phyloP scores from a whole-genome alignment of 2,888 invertebrate species.

The Calameuta idolon region DNA sequence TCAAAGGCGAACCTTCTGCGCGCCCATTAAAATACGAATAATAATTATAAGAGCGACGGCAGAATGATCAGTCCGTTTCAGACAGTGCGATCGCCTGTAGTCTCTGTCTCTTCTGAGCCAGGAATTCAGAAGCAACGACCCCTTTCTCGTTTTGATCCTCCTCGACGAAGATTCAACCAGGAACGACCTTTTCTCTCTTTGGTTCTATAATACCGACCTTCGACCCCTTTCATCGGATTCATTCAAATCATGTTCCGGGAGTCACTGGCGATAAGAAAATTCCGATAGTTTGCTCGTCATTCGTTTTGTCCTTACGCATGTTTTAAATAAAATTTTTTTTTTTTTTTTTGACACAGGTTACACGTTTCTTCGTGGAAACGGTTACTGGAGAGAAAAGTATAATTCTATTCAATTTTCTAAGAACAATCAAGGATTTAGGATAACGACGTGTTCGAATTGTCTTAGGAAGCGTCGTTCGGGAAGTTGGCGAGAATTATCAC shows the following conservation, averaged over 20 bases:
- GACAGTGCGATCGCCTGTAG: slow-evolving; percentile 59
- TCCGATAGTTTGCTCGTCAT: not conserved
- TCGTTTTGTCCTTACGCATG: not conserved
- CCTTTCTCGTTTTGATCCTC: not conserved
- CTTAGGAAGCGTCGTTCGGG: slow-evolving; percentile 4
- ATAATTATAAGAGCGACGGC: slow-evolving; percentile 66
- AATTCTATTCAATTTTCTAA: slow-evolving; percentile 38
- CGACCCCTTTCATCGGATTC: not conserved
- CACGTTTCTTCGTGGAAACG: not conserved
- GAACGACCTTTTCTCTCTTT: not conserved
- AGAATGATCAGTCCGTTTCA: slow-evolving; percentile 62
- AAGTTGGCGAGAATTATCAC: slow-evolving; percentile 18
- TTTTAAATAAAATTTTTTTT: not conserved
- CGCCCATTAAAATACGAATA: slow-evolving; percentile 67
- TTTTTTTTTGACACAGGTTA: not conserved
- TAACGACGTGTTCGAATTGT: slow-evolving; percentile 47
- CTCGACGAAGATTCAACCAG: not conserved
- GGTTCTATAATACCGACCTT: not conserved
- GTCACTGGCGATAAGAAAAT: not conserved
- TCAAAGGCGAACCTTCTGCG: slow-evolving; percentile 56
- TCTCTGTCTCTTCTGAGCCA: not conserved
- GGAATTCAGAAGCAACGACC: not conserved
- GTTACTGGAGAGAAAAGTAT: not conserved
- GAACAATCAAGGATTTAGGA: slow-evolving; percentile 48
- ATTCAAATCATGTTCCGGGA: not conserved